These are phyloP conservation scores for Mus spicilegus DNA, from an alignment of 2,113 vertebrate genomes.

Conservation along the genomic window DNA sequence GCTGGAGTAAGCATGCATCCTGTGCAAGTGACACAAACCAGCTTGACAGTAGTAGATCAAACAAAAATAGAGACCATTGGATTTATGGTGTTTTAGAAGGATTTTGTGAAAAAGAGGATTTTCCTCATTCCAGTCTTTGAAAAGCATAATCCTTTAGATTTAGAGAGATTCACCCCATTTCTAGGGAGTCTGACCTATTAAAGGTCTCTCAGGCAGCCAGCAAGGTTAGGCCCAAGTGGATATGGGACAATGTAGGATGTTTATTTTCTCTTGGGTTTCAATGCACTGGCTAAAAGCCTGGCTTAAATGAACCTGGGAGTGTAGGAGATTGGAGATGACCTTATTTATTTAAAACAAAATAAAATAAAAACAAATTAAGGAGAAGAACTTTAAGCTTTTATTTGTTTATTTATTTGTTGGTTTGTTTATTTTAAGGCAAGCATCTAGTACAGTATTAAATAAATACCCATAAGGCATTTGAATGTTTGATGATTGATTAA, in stretches of 20 bases:
- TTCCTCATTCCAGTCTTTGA: slow-evolving; percentile 72
- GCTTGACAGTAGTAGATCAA: slow-evolving; percentile 47
- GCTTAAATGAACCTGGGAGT: neutral
- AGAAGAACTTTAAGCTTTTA: slow-evolving; percentile 16
- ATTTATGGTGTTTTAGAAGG: slow-evolving; percentile 60
- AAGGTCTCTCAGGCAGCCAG: slow-evolving; percentile 37
- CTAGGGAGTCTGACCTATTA: slow-evolving; percentile 56
- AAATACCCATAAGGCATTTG: slow-evolving; percentile 16
- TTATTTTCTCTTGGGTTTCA: slow-evolving; percentile 34
- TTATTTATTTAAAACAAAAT: neutral
- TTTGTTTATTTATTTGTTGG: neutral
- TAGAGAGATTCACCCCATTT: slow-evolving; percentile 64
- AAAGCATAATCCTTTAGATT: slow-evolving; percentile 78
- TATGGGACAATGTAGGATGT: slow-evolving; percentile 13
- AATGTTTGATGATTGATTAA: slow-evolving; percentile 40
- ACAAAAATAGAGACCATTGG: slow-evolving; percentile 57
- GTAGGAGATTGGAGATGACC: neutral
- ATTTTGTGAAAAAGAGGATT: slow-evolving; percentile 72
- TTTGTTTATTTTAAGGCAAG: neutral
- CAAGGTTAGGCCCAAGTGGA: neutral
- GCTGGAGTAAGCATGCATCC: slow-evolving; percentile 50
- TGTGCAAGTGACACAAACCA: slow-evolving; percentile 33
- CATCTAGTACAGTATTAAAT: neutral
- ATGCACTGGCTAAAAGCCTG: neutral
- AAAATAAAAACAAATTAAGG: neutral